Conservation (phyloP, 2,888 invertebrate species). For the Pristionchus arcanus region DNA sequence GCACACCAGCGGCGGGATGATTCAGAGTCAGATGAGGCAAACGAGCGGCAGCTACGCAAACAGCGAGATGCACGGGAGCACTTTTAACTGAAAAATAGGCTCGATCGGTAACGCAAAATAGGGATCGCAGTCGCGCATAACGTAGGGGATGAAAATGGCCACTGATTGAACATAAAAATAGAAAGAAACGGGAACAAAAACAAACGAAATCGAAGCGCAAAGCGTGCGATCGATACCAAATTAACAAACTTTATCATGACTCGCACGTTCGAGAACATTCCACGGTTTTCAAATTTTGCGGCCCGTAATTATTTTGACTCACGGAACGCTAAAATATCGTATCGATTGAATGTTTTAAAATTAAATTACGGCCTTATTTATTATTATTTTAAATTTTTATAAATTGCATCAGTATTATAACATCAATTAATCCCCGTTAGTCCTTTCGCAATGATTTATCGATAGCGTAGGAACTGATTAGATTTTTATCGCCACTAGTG, state of each 20-base stretch:
- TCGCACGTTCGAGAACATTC: slow-evolving; percentile 3
- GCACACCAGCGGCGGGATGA: not conserved
- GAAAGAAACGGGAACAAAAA: not conserved
- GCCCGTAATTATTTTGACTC: not conserved
- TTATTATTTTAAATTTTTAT: not conserved
- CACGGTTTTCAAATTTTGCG: not conserved
- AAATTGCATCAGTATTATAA: not conserved
- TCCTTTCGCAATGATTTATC: slow-evolving; percentile 9
- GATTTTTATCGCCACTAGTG: slow-evolving; percentile 2
- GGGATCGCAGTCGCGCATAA: not conserved
- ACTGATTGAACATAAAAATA: not conserved
- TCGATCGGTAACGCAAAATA: not conserved
- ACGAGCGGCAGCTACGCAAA: slow-evolving; percentile 19
- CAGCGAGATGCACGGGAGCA: not conserved
- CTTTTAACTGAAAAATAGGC: not conserved
- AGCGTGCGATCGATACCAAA: not conserved
- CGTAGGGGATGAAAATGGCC: not conserved
- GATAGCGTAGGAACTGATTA: not conserved
- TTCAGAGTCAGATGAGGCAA: slow-evolving; percentile 35
- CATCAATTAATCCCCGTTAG: not conserved
- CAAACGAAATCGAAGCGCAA: not conserved
- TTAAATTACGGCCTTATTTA: not conserved
- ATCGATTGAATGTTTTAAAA: not conserved
- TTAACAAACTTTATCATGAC: not conserved
- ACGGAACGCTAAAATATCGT: not conserved